Conservation (phyloP, 2,113 vertebrate species). For the Corvus moneduloides region DNA sequence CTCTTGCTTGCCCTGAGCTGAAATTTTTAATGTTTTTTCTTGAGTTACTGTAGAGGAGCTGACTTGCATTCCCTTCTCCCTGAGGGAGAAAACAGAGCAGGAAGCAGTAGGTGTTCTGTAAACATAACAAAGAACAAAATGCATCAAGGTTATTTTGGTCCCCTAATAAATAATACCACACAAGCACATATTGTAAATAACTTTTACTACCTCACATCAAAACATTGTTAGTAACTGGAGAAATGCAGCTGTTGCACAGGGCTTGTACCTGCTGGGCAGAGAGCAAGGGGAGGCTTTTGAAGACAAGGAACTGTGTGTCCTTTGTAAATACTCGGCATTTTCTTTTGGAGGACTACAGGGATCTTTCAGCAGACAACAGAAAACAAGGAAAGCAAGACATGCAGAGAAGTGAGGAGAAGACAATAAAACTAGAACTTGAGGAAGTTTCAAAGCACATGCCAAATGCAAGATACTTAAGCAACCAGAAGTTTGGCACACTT, state of each 20-base stretch:
- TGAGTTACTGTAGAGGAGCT: neutral
- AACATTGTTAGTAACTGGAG: conserved; percentile 4
- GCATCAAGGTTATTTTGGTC: neutral
- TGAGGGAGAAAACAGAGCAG: neutral
- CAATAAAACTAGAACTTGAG: neutral
- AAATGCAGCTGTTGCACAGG: conserved; percentile 24
- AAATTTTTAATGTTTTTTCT: neutral
- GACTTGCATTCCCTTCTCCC: neutral
- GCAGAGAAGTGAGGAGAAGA: neutral
- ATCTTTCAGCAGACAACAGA: neutral
- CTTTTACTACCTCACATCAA: conserved; percentile 10
- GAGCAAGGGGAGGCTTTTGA: neutral
- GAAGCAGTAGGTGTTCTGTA: conserved; percentile 37
- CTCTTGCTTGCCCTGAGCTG: neutral
- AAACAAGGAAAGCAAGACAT: neutral
- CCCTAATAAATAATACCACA: neutral
- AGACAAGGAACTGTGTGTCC: neutral
- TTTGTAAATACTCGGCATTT: neutral
- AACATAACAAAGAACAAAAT: neutral
- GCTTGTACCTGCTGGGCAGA: neutral
- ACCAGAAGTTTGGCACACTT: neutral
- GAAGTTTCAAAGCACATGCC: neutral
- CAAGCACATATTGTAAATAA: neutral
- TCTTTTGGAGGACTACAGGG: neutral
- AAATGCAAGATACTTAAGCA: neutral